These are phyloP conservation scores for Tetranychus truncatus DNA, from an alignment of 2,888 invertebrate genomes.

Conservation along the genomic window DNA sequence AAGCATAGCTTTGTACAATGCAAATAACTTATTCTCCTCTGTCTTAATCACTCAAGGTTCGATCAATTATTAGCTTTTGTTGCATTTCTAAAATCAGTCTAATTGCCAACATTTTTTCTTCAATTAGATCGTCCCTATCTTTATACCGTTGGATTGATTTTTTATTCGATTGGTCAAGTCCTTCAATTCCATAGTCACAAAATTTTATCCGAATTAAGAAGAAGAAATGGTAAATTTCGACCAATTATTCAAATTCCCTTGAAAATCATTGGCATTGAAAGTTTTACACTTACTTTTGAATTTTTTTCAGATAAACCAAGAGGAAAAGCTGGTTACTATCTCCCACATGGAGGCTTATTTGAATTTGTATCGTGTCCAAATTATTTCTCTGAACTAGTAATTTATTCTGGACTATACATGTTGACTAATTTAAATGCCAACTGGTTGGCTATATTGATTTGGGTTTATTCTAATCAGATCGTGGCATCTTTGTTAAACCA, in stretches of 20 bases:
- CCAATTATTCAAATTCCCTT: neutral
- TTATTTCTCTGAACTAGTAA: neutral
- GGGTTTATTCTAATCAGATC: neutral
- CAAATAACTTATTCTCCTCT: neutral
- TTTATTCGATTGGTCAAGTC: neutral
- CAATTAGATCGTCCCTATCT: neutral
- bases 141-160: neutral
- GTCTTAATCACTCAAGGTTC: neutral
- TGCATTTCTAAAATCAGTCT: too few relatives aligned
- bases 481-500: neutral
- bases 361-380: neutral
- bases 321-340: neutral
- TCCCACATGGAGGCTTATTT: neutral
- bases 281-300: neutral
- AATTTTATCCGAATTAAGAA: neutral
- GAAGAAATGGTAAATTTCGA: neutral
- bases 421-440: neutral
- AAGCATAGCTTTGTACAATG: neutral
- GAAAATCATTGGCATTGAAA: neutral
- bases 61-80: neutral
- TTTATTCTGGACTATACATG: neutral
- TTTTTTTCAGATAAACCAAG: neutral
- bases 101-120: neutral
- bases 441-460: neutral
- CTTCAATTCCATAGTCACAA: neutral